Evolutionary conservation across 2,888 invertebrate genomes (phyloP).

Genomic region (Phalangium opilio): DNA sequence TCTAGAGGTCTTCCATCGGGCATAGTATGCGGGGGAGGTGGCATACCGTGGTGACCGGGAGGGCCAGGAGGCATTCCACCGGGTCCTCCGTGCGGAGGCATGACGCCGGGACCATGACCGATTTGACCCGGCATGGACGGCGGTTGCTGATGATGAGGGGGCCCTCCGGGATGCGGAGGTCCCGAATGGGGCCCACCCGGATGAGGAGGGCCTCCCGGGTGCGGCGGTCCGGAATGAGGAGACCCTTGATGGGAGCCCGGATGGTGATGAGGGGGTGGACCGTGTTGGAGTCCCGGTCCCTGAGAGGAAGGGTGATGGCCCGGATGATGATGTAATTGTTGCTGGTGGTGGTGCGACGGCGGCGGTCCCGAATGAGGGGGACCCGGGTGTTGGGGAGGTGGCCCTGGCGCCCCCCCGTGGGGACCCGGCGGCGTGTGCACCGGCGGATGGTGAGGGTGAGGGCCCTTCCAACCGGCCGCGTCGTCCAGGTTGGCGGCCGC

Average conservation of each 20-base stretch:
- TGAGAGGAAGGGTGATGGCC: constrained; percentile 3
- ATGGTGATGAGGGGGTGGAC: background rate
- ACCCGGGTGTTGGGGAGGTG: constrained; percentile 9
- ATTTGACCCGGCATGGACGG: constrained; percentile 3
- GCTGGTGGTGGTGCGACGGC: too few species aligned
- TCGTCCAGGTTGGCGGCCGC: background rate
- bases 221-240: constrained; percentile 25
- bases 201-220: constrained; percentile 8
- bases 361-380: constrained; percentile 5
- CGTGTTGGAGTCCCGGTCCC: too few species aligned
- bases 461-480: constrained; percentile 2
- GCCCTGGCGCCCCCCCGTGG: constrained; percentile 9
- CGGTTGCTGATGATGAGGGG: constrained; percentile 15
- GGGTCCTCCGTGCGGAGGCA: constrained; percentile 10
- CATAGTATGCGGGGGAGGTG: constrained; percentile 13
- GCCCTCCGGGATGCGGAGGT: constrained; percentile 8
- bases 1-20: constrained; percentile 16
- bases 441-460: constrained; percentile 11
- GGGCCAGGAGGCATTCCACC: constrained; percentile 6
- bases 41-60: constrained; percentile 10
- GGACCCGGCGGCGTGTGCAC: constrained; percentile 15
- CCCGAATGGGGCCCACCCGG: background rate
- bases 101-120: constrained; percentile 9
- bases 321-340: background rate
- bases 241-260: constrained; percentile 19